These are phyloP conservation scores for Myioborus melanocephalus DNA, from an alignment of 2,797 vertebrate genomes.

Conservation along the genomic window DNA sequence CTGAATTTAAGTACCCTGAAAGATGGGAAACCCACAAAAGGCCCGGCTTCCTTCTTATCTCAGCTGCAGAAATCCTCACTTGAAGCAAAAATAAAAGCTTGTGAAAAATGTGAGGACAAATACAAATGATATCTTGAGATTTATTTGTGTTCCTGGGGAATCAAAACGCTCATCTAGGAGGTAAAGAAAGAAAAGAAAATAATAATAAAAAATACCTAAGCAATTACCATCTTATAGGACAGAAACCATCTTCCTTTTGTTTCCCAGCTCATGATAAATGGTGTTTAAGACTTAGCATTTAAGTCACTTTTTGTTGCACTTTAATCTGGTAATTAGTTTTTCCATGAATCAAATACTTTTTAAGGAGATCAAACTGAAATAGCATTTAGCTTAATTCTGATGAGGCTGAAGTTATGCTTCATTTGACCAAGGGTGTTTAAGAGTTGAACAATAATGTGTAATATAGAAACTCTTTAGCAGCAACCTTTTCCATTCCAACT, in stretches of 20 bases:
- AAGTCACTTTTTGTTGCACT: conserved; percentile 31
- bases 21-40: not conserved
- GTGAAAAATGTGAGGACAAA: not conserved
- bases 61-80: not conserved
- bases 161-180: not conserved
- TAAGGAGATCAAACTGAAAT: conserved; percentile 56
- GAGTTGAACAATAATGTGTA: conserved; percentile 72
- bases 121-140: not conserved
- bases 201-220: not conserved
- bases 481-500: conserved; percentile 76
- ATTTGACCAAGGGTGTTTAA: conserved; percentile 74
- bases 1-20: not conserved
- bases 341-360: conserved; percentile 62
- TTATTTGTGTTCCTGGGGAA: not conserved
- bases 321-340: conserved; percentile 65
- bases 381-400: conserved; percentile 68
- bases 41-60: not conserved
- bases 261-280: not conserved
- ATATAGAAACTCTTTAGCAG: conserved; percentile 74
- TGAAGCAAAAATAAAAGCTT: not conserved
- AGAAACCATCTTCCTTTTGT: not conserved
- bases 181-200: not conserved
- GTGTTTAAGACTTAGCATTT: not conserved
- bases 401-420: conserved; percentile 69
- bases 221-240: not conserved